Conservation (phyloP, 64 coral and sea anemone genomes). For the Porites australiensis region DNA sequence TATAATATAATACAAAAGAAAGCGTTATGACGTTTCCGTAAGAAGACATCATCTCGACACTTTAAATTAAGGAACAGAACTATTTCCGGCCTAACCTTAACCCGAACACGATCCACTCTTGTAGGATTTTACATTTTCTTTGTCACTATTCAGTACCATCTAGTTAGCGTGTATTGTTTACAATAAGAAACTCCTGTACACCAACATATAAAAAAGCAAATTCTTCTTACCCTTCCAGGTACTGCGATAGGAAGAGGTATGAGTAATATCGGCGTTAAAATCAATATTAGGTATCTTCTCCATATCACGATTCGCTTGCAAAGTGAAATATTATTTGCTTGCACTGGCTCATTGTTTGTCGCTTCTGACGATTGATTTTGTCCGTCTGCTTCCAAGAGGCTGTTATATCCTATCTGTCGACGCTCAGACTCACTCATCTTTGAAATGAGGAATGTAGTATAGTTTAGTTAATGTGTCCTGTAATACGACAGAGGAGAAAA, state of each 20-base stretch:
- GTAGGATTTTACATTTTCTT: background rate
- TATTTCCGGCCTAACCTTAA: background rate
- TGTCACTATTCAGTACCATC: background rate
- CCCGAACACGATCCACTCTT: background rate
- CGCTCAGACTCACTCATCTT: background rate
- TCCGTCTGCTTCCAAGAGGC: background rate
- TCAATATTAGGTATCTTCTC: constrained; percentile 23
- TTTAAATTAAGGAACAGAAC: background rate
- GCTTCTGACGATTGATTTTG: background rate
- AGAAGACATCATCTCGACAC: background rate
- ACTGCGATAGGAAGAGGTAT: constrained; percentile 13
- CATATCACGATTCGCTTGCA: constrained; percentile 6
- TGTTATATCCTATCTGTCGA: background rate
- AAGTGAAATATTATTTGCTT: background rate
- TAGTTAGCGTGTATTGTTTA: background rate
- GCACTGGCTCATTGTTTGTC: background rate
- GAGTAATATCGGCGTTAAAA: constrained; percentile 10
- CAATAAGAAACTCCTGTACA: background rate
- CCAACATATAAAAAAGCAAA: background rate
- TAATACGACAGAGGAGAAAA: background rate
- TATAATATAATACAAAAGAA: background rate
- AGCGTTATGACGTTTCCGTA: background rate
- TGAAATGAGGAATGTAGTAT: background rate
- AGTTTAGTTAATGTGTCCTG: background rate
- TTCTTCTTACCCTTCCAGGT: background rate